A percentile compares a stretch with the other conserved stretches of the same genome.
Evolutionary conservation across 2,797 vertebrate species (phyloP).

Genomic region (Enteromius treurensis): DNA sequence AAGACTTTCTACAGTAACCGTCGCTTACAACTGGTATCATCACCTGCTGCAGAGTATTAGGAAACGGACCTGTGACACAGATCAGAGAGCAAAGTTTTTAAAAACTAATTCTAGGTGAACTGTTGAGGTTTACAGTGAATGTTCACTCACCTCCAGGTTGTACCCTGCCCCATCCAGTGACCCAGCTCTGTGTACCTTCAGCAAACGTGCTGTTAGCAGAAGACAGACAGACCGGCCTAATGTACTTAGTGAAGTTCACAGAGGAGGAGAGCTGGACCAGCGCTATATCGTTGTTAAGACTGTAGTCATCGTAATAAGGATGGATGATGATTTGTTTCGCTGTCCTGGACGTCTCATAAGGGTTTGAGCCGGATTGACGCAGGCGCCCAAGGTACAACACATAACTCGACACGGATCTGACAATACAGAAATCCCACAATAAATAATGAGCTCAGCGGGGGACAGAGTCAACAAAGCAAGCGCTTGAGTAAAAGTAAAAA

Average conservation of each 20-base stretch:
- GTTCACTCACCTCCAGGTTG: conserved; percentile 6
- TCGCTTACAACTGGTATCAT: no score
- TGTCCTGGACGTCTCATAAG: not conserved
- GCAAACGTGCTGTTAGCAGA: not conserved
- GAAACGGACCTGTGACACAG: no score
- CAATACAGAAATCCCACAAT: no score
- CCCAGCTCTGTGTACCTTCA: conserved; percentile 28
- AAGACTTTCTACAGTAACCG: no score
- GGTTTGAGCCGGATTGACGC: not conserved
- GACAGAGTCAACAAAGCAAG: no score
- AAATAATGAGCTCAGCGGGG: no score
- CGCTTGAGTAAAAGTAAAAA: no score
- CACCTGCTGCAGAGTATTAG: no score
- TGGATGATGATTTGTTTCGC: not conserved
- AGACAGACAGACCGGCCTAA: conserved; percentile 51
- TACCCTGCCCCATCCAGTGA: conserved; percentile 50
- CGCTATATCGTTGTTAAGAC: conserved; percentile 38
- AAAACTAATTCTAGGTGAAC: no score
- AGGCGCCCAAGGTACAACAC: conserved; percentile 18
- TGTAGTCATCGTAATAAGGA: not conserved
- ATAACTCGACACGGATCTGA: not conserved
- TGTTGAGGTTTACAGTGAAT: not conserved
- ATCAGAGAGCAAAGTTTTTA: no score
- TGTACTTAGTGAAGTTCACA: conserved; percentile 36
- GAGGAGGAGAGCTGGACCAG: conserved; percentile 38